A percentile compares a stretch with the other conserved stretches of the same genome.
Conservation (phyloP, 2,113 vertebrate species). For the Hemichromis elongatus region DNA sequence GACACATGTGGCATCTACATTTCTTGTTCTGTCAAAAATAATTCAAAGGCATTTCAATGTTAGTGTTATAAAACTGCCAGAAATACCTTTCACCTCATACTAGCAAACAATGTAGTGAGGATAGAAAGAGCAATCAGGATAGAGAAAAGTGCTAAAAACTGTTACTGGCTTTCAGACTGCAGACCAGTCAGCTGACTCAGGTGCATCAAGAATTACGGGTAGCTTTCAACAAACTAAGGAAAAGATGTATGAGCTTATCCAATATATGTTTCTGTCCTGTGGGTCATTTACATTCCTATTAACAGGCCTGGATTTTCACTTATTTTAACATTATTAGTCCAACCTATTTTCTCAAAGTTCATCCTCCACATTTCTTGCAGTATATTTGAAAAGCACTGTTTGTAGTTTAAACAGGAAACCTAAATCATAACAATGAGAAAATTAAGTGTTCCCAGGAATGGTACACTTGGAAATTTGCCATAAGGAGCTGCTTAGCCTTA, state of each 20-base stretch:
- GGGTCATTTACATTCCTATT: not conserved
- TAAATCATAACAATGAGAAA: not conserved
- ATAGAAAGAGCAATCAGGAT: not conserved
- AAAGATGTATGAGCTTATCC: not conserved
- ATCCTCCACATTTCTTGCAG: not conserved
- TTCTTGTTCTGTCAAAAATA: not conserved
- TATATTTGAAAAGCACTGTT: not conserved
- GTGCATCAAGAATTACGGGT: not conserved
- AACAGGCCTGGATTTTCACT: not conserved
- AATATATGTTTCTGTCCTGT: not conserved
- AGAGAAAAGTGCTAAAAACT: not conserved
- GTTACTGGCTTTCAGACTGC: not conserved
- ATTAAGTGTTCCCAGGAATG: not conserved
- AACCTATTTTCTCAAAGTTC: not conserved
- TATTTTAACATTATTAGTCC: not conserved
- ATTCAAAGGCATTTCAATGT: not conserved
- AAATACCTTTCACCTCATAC: not conserved
- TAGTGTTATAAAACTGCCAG: not conserved
- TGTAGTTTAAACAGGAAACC: not conserved
- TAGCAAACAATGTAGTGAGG: accelerated
- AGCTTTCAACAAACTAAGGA: not conserved
- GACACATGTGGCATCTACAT: not conserved
- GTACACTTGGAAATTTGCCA: conserved; percentile 35
- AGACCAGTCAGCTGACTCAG: not conserved
- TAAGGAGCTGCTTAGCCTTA: not conserved